These are phyloP conservation scores for Caenorhabditis sp. DNA, from an alignment of 2,888 invertebrate genomes.

Conservation along the genomic window DNA sequence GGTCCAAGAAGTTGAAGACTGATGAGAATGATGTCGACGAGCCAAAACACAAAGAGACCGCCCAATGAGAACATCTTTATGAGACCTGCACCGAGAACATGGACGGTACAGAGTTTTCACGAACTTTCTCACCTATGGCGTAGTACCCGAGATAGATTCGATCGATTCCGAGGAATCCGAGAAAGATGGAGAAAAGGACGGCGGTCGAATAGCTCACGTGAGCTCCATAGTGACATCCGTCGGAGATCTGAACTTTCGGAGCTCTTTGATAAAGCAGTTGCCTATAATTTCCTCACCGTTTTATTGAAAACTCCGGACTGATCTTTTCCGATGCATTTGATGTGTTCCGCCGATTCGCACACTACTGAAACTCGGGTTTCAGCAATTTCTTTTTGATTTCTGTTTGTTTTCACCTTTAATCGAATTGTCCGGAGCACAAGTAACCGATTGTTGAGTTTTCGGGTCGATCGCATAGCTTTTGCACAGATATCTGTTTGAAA, in stretches of 20 bases:
- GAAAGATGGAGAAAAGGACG: slow-evolving; percentile 91
- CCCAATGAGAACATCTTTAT: slow-evolving; percentile 95
- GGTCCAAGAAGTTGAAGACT: slow-evolving; percentile 84
- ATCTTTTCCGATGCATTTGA: slow-evolving; percentile 53
- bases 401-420: slow-evolving; percentile 55
- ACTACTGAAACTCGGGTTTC: slow-evolving; percentile 38
- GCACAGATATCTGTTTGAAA: slow-evolving; percentile 46
- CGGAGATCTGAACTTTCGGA: slow-evolving; percentile 50
- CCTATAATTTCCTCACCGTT: slow-evolving; percentile 26
- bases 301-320: slow-evolving; percentile 45
- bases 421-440: slow-evolving; percentile 70
- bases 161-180: slow-evolving; percentile 98
- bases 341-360: slow-evolving; percentile 40
- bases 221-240: slow-evolving; percentile 62
- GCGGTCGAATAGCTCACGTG: slow-evolving; percentile 81
- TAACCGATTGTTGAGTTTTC: slow-evolving; percentile 64
- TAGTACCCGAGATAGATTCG: slow-evolving; percentile 98
- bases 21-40: slow-evolving; percentile 94
- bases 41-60: slow-evolving; percentile 91
- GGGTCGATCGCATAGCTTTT: slow-evolving; percentile 48
- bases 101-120: too few species aligned
- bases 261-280: background rate
- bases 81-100: slow-evolving; percentile 84
- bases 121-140: slow-evolving; percentile 86
- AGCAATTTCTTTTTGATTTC: background rate